Conservation (phyloP, 2,797 vertebrate species). For the Allobates femoralis region DNA sequence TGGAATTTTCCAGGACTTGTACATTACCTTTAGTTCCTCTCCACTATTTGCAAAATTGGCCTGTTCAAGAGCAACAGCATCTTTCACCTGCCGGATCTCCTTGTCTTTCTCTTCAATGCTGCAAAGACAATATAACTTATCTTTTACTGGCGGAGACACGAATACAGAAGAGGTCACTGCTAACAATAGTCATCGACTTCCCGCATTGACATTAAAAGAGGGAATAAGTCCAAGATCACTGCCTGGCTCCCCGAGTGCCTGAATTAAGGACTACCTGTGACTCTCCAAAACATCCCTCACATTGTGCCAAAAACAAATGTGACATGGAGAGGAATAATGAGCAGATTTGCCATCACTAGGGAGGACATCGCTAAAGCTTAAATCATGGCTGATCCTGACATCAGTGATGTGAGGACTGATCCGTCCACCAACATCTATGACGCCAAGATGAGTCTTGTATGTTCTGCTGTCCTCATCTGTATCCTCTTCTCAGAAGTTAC, state of each 20-base stretch:
- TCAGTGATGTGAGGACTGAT: background rate
- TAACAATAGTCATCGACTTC: background rate
- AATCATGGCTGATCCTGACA: background rate
- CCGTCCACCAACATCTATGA: background rate
- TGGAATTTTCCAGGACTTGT: background rate
- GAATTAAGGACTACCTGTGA: background rate
- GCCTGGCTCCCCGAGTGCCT: background rate
- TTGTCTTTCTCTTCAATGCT: constrained; percentile 95
- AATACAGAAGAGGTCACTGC: background rate
- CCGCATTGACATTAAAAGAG: background rate
- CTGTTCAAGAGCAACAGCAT: constrained; percentile 90
- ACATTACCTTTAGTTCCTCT: constrained; percentile 92
- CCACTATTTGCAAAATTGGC: constrained; percentile 89
- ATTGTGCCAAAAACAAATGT: background rate
- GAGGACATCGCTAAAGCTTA: background rate
- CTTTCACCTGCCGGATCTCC: constrained; percentile 92
- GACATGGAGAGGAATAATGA: background rate
- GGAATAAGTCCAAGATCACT: background rate
- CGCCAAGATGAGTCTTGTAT: background rate
- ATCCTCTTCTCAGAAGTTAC: no score
- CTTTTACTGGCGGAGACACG: background rate
- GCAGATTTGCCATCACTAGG: background rate
- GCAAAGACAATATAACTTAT: constrained; percentile 48
- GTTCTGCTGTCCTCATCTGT: background rate
- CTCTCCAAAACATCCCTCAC: background rate